A percentile compares a stretch with the other conserved stretches of the same genome.
phyloP scores from a whole-genome alignment of 2,797 vertebrate genomes.

The Sebastes glaucus region DNA sequence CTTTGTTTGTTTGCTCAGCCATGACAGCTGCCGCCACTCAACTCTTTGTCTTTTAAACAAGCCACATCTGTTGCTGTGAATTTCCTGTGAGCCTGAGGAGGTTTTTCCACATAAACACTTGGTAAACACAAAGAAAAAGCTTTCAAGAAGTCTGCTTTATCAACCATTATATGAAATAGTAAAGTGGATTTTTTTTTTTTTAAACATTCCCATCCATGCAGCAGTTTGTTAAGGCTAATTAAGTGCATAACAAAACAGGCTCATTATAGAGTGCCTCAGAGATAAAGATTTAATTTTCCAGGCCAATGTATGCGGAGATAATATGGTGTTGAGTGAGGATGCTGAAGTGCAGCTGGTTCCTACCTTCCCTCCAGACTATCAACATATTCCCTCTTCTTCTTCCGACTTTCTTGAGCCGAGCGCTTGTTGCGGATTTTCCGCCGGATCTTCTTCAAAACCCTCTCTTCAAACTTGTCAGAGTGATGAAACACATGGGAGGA shows the following conservation, averaged over 20 bases:
- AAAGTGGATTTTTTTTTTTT: not conserved
- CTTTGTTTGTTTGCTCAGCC: not conserved
- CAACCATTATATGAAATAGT: not conserved
- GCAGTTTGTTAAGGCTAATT: not conserved
- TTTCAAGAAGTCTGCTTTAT: not conserved
- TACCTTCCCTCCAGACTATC: conserved; percentile 92
- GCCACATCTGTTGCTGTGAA: not conserved
- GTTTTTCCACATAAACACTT: not conserved
- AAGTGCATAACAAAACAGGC: not conserved
- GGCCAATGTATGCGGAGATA: not conserved
- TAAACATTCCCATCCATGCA: not conserved
- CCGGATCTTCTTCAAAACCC: conserved; percentile 94
- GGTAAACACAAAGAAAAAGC: not conserved
- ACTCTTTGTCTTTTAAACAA: conserved; percentile 1
- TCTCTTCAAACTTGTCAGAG: conserved; percentile 88
- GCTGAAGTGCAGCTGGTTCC: not conserved
- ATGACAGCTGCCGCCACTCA: not conserved
- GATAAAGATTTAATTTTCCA: not conserved
- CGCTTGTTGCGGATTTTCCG: conserved; percentile 97
- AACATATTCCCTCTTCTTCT: conserved; percentile 95
- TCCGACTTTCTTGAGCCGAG: conserved; percentile 95
- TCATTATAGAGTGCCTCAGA: not conserved
- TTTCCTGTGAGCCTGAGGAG: not conserved
- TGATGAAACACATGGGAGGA: conserved; percentile 45
- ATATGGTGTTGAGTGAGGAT: not conserved